Evolutionary conservation across 2,888 invertebrate genomes (phyloP), one percentile per base, ranked within the genome.

Genomic region (Caenorhabditis macrosperma): DNA sequence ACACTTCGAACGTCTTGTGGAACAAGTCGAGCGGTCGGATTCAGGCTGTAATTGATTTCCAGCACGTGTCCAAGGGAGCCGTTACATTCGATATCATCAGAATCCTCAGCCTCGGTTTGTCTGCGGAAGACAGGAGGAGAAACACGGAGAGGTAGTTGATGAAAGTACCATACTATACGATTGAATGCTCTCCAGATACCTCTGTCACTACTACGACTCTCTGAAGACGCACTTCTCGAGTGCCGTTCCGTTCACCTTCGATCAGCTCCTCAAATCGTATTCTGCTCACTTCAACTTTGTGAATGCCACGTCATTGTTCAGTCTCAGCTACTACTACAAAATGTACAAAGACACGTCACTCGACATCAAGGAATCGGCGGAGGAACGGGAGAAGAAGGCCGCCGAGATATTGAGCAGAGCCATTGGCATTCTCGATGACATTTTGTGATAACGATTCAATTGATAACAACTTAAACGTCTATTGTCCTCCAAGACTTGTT

Each of bases 1-100:
- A 77, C 22, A 48, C 77, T 12, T 77, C 77, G 6, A 77, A 77
- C 28, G 57, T 77, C 44, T 33, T 77, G 20, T 77, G 77, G 77
- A 77, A 77, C 41, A 61, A 33, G 17, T 48, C 50, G 15, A 77
- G 57, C 12, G 64, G 64, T 4, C 20, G 64, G 50, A 71, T 77
- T 15, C 69, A 64, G 41, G 77, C 69, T 1, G 59, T 77, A 12
- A 77, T 77, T 20, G 77, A 77, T 28, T 77, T 77, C 46, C 77
- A 77, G 24, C 77, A 77, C 20, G 48, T 71, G 2, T 26, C 77
- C 5, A 69, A 64, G 22, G 77, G 77, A n/a, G 38, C 77, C 15
- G 63, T 69, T 2, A 59, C 69, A 5, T 71, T 66, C 17, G 77
- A 77, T 28, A 77, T 77, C 44, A 64, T 77, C 10, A 33, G 77